Evolutionary conservation across 2,797 vertebrate genomes (phyloP).

Genomic region (Sparus aurata): DNA sequence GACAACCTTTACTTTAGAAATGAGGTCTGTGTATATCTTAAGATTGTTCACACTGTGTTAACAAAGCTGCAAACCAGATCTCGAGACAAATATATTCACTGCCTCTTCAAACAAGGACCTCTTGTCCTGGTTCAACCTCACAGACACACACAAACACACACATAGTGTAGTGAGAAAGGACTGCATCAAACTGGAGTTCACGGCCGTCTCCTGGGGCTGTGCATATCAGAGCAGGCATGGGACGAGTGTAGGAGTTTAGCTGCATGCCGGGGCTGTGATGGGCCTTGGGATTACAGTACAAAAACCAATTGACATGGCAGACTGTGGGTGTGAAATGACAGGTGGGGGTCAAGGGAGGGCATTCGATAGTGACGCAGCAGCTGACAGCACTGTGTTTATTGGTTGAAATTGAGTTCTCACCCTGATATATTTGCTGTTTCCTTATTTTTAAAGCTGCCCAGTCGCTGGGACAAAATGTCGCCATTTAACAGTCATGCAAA

Average conservation of each 20-base stretch:
- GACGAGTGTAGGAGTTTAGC: slow-evolving; percentile 56
- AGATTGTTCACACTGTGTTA: background rate
- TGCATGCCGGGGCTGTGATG: slow-evolving; percentile 59
- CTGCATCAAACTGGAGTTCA: slow-evolving; percentile 38
- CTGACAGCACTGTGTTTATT: slow-evolving; percentile 23
- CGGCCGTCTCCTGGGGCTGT: slow-evolving; percentile 45
- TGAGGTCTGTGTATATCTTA: background rate
- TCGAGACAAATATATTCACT: background rate
- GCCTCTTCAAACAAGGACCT: slow-evolving; percentile 1
- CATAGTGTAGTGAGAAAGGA: background rate
- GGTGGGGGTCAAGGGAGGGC: slow-evolving; percentile 44
- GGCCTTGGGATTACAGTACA: slow-evolving; percentile 51
- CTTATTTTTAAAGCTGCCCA: background rate
- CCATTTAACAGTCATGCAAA: too few relatives aligned
- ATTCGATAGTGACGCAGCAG: slow-evolving; percentile 27
- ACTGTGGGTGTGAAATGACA: slow-evolving; percentile 49
- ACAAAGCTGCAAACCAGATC: slow-evolving; percentile 7
- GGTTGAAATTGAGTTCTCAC: slow-evolving; percentile 18
- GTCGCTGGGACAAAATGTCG: too few relatives aligned
- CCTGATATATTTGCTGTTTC: slow-evolving; percentile 7
- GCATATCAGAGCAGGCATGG: slow-evolving; percentile 58
- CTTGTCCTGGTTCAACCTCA: slow-evolving; percentile 21
- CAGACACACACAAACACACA: slow-evolving; percentile 9
- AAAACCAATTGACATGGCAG: slow-evolving; percentile 53
- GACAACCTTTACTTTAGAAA: background rate